Conservation (phyloP, 1,140 invertebrate species). For the Drosophila bifasciata region DNA sequence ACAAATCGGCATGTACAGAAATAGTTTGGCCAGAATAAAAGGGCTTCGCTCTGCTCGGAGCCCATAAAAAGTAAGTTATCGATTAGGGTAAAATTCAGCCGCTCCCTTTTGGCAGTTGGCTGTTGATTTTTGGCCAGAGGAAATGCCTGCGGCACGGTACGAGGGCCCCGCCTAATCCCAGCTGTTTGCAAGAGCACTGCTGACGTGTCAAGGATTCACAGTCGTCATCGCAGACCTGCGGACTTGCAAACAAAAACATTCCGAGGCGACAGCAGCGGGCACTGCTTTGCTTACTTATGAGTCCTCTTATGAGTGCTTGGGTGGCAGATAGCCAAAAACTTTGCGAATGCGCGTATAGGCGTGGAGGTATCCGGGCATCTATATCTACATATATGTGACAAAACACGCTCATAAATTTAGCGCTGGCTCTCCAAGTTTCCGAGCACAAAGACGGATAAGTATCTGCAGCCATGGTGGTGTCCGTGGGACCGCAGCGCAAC, state of each 20-base stretch:
- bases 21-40: not conserved
- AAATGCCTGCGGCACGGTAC: conserved; percentile 8
- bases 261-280: not conserved
- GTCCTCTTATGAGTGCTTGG: conserved; percentile 3
- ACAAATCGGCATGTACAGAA: too few relatives aligned
- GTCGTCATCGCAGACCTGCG: conserved; percentile 8
- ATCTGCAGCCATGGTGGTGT: conserved; percentile 1
- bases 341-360: too few relatives aligned
- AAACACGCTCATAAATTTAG: conserved; percentile 64
- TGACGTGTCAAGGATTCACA: conserved; percentile 18
- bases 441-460: conserved; percentile 56
- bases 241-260: not conserved
- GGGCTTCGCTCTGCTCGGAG: not conserved
- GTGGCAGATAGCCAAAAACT: not conserved
- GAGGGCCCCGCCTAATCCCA: conserved; percentile 3
- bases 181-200: conserved; percentile 14
- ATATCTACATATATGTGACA: conserved; percentile 59
- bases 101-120: too few relatives aligned
- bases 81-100: conserved; percentile 52
- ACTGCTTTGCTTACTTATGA: conserved; percentile 21
- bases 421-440: conserved; percentile 51
- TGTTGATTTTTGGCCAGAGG: conserved; percentile 4
- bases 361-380: conserved; percentile 25
- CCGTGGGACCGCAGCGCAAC: not conserved
- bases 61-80: conserved; percentile 57